phyloP scores from a whole-genome alignment of 1,140 invertebrate species.

The Ostrea edulis region DNA sequence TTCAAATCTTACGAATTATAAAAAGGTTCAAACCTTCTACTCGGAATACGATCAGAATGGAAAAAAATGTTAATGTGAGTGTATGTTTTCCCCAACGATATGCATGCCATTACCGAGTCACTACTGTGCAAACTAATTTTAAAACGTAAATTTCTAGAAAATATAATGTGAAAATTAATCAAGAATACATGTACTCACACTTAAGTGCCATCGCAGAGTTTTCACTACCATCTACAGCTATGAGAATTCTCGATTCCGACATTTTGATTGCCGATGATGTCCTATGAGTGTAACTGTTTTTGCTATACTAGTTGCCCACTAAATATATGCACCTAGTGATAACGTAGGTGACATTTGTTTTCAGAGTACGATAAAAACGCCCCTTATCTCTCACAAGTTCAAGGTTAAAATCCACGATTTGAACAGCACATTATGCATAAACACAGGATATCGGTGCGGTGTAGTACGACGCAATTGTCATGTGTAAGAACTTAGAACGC shows the following conservation, averaged over 20 bases:
- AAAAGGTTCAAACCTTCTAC: too few relatives aligned
- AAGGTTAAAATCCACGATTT: neutral
- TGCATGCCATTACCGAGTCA: too few relatives aligned
- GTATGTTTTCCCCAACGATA: too few relatives aligned
- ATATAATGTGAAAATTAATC: too few relatives aligned
- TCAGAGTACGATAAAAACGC: constrained; percentile 4
- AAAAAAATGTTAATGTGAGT: too few relatives aligned
- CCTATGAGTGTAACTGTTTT: neutral
- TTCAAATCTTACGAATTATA: too few relatives aligned
- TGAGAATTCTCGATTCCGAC: neutral
- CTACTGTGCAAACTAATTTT: too few relatives aligned
- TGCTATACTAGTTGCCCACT: neutral
- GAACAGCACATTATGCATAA: neutral
- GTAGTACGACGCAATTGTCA: neutral
- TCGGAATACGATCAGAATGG: too few relatives aligned
- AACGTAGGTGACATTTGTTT: constrained; percentile 6
- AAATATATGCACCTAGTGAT: neutral
- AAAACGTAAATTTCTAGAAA: too few relatives aligned
- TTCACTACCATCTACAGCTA: constrained; percentile 12
- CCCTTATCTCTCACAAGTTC: neutral
- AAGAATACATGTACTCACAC: neutral
- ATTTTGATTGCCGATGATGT: neutral
- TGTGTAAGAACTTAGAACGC: neutral
- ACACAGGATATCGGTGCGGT: neutral
- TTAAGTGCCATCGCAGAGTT: neutral